phyloP scores from a whole-genome alignment of 2,113 vertebrate genomes.

The Trematocara macrostoma region DNA sequence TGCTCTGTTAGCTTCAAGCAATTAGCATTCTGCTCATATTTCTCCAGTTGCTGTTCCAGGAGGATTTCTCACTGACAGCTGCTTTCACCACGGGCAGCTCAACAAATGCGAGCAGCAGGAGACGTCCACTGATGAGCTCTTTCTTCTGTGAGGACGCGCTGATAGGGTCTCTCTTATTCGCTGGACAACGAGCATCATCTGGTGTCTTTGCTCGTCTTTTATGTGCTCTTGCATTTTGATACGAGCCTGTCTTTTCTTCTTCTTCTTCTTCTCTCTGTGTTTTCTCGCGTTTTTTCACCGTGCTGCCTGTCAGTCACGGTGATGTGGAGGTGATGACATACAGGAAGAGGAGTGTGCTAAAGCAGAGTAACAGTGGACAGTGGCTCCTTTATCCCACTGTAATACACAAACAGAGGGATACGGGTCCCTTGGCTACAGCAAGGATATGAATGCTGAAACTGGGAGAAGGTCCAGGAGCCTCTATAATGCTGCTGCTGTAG shows the following conservation, averaged over 20 bases:
- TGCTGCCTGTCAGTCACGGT: conserved; percentile 16
- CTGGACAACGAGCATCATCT: neutral
- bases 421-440: conserved; percentile 21
- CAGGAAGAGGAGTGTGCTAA: conserved; percentile 5
- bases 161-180: neutral
- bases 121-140: neutral
- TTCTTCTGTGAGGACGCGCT: neutral
- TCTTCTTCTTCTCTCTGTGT: neutral
- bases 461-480: neutral
- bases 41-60: neutral
- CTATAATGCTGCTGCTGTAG: neutral
- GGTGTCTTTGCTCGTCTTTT: neutral
- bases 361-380: conserved; percentile 25
- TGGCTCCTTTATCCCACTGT: conserved; percentile 52
- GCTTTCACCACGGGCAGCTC: neutral
- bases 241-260: rapidly evolving
- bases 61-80: conserved; percentile 24
- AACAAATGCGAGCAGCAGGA: neutral
- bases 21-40: conserved; percentile 43
- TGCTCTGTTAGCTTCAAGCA: conserved; percentile 12
- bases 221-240: rapidly evolving
- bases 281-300: rapidly evolving
- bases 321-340: conserved; percentile 54
- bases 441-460: conserved; percentile 17
- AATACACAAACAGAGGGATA: conserved; percentile 2